Percentiles rank a stretch among this genome's conserved stretches.
These are phyloP conservation scores for Anthopleura sola DNA, from an alignment of 64 coral and sea anemone genomes.

Conservation along the genomic window DNA sequence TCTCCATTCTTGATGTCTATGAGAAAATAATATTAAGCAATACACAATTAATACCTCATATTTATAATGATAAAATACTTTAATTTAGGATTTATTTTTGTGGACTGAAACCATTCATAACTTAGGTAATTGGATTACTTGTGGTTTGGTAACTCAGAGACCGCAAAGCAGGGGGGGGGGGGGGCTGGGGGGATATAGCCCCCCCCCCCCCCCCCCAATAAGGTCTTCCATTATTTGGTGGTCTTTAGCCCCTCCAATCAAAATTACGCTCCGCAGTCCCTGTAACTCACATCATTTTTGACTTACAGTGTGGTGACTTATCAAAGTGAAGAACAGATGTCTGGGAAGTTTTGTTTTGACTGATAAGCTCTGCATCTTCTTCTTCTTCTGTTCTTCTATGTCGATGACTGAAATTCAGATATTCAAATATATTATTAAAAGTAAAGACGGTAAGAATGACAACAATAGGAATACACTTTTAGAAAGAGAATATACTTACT, in stretches of 20 bases:
- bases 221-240: no score
- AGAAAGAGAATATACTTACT: slow-evolving; percentile 59
- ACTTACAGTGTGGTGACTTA: slow-evolving; percentile 91
- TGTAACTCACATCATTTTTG: no score
- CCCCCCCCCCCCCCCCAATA: no score
- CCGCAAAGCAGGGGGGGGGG: no score
- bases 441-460: not conserved
- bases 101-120: no score
- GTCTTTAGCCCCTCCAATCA: no score
- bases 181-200: no score
- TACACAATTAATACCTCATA: not conserved
- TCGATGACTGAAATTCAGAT: slow-evolving; percentile 64
- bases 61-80: no score
- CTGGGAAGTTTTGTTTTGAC: slow-evolving; percentile 85
- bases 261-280: no score
- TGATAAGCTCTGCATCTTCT: slow-evolving; percentile 92
- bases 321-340: slow-evolving; percentile 93
- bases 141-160: not conserved
- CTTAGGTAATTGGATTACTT: not conserved
- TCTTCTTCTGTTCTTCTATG: slow-evolving; percentile 97
- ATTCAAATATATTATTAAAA: not conserved
- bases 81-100: no score
- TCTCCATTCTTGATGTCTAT: slow-evolving; percentile 84
- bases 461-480: no score
- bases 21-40: not conserved